phyloP scores from a whole-genome alignment of 2,888 invertebrate species.

The Hofmannophila pseudospretella region DNA sequence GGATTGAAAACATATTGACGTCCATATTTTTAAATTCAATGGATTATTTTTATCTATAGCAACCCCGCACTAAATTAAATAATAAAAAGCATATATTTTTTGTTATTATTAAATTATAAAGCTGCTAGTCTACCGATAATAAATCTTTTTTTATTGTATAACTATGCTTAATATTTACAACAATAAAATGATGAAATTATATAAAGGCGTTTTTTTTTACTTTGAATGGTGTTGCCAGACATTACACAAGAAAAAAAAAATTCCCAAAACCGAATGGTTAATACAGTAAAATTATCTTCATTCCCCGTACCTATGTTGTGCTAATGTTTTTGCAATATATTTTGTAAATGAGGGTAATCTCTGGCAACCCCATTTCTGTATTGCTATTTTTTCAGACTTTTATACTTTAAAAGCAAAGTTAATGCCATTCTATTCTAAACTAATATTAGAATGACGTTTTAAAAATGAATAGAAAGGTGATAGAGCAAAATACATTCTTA shows the following conservation, averaged over 20 bases:
- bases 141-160: constrained; percentile 31
- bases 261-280: too few species aligned
- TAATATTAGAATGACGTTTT: constrained; percentile 45
- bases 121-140: constrained; percentile 45
- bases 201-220: constrained; percentile 10
- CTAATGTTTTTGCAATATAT: neutral
- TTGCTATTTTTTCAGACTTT: constrained; percentile 24
- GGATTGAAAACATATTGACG: constrained; percentile 60
- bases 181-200: constrained; percentile 24
- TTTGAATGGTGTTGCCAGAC: constrained; percentile 21
- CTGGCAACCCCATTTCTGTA: constrained; percentile 16
- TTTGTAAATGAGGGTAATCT: constrained; percentile 11
- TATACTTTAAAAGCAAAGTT: constrained; percentile 27
- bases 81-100: constrained; percentile 35
- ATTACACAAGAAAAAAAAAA: too few species aligned
- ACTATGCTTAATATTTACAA: constrained; percentile 64
- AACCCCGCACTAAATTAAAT: constrained; percentile 27
- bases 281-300: too few species aligned
- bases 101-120: constrained; percentile 40
- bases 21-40: constrained; percentile 57
- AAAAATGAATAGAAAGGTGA: too few species aligned
- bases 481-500: too few species aligned
- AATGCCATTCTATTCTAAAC: constrained; percentile 37
- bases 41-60: constrained; percentile 29
- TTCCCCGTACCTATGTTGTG: too few species aligned